Evolutionary conservation across 2,888 invertebrate genomes (phyloP).

Genomic region (Congeria kusceri): DNA sequence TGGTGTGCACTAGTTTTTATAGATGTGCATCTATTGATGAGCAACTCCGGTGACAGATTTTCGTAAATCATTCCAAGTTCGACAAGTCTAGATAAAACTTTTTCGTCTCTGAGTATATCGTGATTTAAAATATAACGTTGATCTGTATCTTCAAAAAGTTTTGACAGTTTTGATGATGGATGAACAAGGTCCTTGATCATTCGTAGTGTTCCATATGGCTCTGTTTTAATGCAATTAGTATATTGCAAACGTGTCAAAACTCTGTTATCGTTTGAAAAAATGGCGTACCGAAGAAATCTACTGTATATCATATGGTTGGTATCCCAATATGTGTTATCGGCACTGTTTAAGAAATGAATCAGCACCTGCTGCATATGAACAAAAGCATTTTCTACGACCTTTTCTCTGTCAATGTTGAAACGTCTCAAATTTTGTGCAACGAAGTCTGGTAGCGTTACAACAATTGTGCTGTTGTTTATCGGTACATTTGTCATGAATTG

Average conservation of each 20-base stretch:
- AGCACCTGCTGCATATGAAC: not conserved
- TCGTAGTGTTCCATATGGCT: slow-evolving; percentile 65
- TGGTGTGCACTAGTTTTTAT: slow-evolving; percentile 30
- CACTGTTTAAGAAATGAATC: slow-evolving; percentile 5
- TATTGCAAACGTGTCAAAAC: slow-evolving; percentile 15
- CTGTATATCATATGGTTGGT: not conserved
- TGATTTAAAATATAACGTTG: slow-evolving; percentile 68
- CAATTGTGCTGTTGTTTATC: too few species aligned
- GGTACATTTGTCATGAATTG: too few species aligned
- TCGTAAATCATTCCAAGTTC: slow-evolving; percentile 66
- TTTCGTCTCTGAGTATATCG: slow-evolving; percentile 13
- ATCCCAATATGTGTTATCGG: slow-evolving; percentile 9
- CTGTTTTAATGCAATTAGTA: slow-evolving; percentile 69
- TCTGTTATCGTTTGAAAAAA: not conserved
- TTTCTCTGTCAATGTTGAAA: too few species aligned
- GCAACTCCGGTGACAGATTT: slow-evolving; percentile 42
- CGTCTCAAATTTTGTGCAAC: too few species aligned
- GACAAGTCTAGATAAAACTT: slow-evolving; percentile 34
- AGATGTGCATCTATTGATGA: slow-evolving; percentile 65
- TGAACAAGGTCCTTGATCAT: slow-evolving; percentile 70
- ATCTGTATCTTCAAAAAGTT: slow-evolving; percentile 69
- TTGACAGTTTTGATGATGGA: slow-evolving; percentile 59
- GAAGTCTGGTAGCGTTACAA: too few species aligned
- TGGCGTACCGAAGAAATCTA: not conserved
- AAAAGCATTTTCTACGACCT: too few species aligned